Percentiles rank a stretch among this genome's conserved stretches.
phyloP scores from a whole-genome alignment of 23 tunicate species.

The Ascidia mentula region DNA sequence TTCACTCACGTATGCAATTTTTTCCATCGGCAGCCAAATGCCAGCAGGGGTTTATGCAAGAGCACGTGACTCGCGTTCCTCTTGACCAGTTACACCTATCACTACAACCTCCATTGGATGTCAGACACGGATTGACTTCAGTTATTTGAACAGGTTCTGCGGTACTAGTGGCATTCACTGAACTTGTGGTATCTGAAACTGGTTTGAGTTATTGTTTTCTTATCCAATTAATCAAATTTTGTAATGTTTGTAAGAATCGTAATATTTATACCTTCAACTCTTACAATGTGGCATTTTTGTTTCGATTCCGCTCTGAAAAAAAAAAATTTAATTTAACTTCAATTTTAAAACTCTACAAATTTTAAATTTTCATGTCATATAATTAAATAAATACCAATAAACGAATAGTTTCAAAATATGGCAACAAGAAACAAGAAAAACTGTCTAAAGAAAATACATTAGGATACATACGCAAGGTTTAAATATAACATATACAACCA shows the following conservation, averaged over 20 bases:
- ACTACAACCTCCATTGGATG: conserved; percentile 15
- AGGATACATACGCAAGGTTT: neutral
- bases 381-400: too few relatives aligned
- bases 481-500: neutral
- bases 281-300: neutral
- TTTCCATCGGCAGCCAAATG: conserved; percentile 26
- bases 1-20: conserved; percentile 31
- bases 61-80: neutral
- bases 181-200: neutral
- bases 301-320: neutral
- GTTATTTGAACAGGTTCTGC: neutral
- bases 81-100: conserved; percentile 2
- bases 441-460: too few relatives aligned
- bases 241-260: too few relatives aligned
- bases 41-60: conserved; percentile 17
- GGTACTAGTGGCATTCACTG: neutral
- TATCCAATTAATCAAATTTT: too few relatives aligned
- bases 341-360: too few relatives aligned
- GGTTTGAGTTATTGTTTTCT: too few relatives aligned
- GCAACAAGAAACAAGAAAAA: too few relatives aligned
- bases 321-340: too few relatives aligned
- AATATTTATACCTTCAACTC: neutral
- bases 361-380: too few relatives aligned
- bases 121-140: neutral
- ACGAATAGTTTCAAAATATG: too few relatives aligned